These are phyloP conservation scores for Zeus faber DNA, from an alignment of 2,113 vertebrate genomes.

Conservation along the genomic window DNA sequence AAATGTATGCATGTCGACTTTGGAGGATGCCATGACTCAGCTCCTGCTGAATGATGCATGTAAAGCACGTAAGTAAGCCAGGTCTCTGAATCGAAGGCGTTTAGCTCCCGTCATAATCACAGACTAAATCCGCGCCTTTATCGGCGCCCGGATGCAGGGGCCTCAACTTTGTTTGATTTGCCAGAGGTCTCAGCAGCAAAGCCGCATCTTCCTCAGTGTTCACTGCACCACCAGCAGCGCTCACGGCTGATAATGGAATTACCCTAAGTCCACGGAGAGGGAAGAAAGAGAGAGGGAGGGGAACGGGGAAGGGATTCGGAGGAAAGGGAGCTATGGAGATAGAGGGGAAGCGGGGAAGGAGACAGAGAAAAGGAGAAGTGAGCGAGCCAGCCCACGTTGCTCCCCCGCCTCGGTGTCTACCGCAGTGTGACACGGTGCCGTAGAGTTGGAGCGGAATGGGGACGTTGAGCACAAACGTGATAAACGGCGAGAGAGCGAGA, in stretches of 20 bases:
- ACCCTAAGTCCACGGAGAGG: constrained; percentile 59
- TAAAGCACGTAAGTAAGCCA: constrained; percentile 35
- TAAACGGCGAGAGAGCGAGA: too few species aligned
- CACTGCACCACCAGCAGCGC: constrained; percentile 59
- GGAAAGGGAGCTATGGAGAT: neutral
- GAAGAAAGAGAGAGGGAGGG: constrained; percentile 29
- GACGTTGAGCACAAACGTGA: too few species aligned
- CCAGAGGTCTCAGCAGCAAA: constrained; percentile 53
- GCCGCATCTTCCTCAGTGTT: constrained; percentile 64
- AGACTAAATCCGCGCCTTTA: constrained; percentile 62
- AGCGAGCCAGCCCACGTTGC: too few species aligned
- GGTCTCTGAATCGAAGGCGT: constrained; percentile 51
- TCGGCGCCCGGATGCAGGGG: constrained; percentile 49
- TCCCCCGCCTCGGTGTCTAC: too few species aligned
- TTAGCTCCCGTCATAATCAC: constrained; percentile 60
- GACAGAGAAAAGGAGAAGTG: neutral
- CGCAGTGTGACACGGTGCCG: too few species aligned
- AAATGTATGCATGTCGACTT: constrained; percentile 28
- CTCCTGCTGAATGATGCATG: constrained; percentile 48
- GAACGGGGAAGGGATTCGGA: neutral
- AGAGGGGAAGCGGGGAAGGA: constrained; percentile 13
- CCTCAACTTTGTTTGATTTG: constrained; percentile 68
- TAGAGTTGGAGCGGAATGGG: too few species aligned
- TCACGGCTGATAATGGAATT: constrained; percentile 75
- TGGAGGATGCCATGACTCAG: constrained; percentile 50